Evolutionary conservation across 2,113 vertebrate species (phyloP), one percentile per base, ranked within the genome.

Genomic region (Sinocyclocheilus grahami): DNA sequence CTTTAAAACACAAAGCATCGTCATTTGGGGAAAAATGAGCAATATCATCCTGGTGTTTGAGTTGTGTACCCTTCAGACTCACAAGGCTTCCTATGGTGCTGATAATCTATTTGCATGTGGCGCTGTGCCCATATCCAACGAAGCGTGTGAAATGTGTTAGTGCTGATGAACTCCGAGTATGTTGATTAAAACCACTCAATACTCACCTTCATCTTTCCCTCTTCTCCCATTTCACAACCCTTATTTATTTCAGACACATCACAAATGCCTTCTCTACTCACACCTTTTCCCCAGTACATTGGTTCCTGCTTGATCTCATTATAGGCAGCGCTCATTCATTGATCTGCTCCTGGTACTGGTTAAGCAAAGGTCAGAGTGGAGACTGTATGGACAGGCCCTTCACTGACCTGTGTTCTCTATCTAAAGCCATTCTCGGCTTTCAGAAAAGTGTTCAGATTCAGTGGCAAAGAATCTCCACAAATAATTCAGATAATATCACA

Each of bases 261-360:
- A 78, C 7, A 33, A 79, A 63, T 24, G 20, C 82, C 85, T 80
- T 71, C 60, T 82, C 27, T 75, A 22, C 55, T 30, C n/a, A 67
- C 72, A 48, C 62, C 82, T 85, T 62, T 85, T 82, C 71, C 37
- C 24, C 79, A 55, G 82, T 20, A 60, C 67, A 55, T 78, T 85
- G 62, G 10, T 78, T 85, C 24, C 37, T 87, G 37, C 82, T 87
- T 87, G 78, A 86, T 81, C 88, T 87, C 88, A 89, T 87, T 89
- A 85, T 78, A 83, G 76, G 37, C 37, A 71, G 60, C 69, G 18
- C 24, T 77, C 74, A 71, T 46, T 8, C 82, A 89, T 82, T 89
- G 88, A 86, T 89, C 82, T 85, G 71, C 82, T 80, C 69, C 46
- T 16, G 83, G 79, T 39, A 42, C 74, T 76, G 37, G 88, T 79